Conservation (phyloP, 2,113 vertebrate species). For the Ageneiosus marmoratus region DNA sequence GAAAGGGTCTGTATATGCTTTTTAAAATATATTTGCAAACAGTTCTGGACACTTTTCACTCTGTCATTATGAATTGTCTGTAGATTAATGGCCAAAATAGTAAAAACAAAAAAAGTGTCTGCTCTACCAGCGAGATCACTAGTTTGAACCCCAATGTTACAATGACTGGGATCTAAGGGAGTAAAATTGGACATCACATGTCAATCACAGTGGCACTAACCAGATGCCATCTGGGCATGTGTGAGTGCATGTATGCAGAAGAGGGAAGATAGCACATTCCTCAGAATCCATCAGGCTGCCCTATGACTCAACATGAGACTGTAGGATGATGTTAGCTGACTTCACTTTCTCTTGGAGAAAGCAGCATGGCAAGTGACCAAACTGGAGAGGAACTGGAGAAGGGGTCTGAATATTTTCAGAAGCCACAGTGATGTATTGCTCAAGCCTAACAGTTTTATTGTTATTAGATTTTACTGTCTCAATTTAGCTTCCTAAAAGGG, state of each 20-base stretch:
- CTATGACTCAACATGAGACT: neutral
- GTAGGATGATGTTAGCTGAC: neutral
- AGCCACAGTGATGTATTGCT: neutral
- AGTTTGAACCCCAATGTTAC: neutral
- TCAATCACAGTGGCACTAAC: neutral
- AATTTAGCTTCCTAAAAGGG: no score
- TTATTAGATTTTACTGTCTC: no score
- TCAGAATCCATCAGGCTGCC: neutral
- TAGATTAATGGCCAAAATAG: neutral
- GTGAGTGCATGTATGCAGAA: neutral
- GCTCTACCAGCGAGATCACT: neutral
- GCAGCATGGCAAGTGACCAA: neutral
- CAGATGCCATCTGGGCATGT: neutral
- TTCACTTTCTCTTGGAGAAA: neutral
- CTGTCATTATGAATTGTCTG: neutral
- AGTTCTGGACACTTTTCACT: neutral
- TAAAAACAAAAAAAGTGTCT: neutral
- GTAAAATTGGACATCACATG: neutral
- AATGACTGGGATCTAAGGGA: neutral
- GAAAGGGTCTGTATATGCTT: neutral
- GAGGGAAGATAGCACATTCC: neutral
- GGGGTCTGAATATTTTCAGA: neutral
- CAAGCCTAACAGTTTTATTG: neutral
- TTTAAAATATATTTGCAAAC: neutral
- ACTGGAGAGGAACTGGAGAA: neutral